A percentile compares a stretch with the other conserved stretches of the same genome.
phyloP scores from a whole-genome alignment of 2,888 invertebrate species.

The Theretra japonica region DNA sequence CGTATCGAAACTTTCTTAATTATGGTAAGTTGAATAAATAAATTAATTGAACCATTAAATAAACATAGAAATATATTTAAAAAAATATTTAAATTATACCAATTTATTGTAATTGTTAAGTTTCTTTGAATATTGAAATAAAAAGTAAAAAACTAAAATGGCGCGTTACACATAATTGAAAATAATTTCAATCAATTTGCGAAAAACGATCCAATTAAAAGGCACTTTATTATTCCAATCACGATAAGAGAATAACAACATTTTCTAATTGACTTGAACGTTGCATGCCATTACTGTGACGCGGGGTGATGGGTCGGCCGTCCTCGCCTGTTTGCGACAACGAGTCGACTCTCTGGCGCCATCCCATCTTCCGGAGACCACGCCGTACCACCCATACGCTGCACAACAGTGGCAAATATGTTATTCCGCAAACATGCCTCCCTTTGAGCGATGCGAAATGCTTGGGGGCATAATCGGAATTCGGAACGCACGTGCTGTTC shows the following conservation, averaged over 20 bases:
- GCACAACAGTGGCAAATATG: neutral
- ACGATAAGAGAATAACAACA: neutral
- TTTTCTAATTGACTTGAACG: neutral
- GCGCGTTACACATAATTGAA: neutral
- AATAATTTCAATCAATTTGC: neutral
- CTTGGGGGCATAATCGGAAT: constrained; percentile 1
- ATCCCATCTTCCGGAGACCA: constrained; percentile 12
- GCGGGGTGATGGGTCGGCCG: neutral
- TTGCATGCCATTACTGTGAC: constrained; percentile 13
- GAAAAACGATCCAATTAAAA: neutral
- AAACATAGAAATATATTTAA: too few relatives aligned
- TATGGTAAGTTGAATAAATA: neutral
- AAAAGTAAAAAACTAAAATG: neutral
- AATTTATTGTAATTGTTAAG: neutral
- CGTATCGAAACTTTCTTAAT: neutral
- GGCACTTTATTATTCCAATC: neutral
- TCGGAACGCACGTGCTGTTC: constrained; percentile 9
- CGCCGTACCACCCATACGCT: neutral
- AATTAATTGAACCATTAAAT: neutral
- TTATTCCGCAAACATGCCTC: constrained; percentile 14
- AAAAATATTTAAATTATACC: too few relatives aligned
- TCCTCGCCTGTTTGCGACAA: constrained; percentile 10
- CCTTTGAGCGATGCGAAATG: constrained; percentile 19
- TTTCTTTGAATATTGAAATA: neutral
- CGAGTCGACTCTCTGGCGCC: constrained; percentile 20